phyloP scores from a whole-genome alignment of 1,140 invertebrate species.

The Brachionus rotundiformis region DNA sequence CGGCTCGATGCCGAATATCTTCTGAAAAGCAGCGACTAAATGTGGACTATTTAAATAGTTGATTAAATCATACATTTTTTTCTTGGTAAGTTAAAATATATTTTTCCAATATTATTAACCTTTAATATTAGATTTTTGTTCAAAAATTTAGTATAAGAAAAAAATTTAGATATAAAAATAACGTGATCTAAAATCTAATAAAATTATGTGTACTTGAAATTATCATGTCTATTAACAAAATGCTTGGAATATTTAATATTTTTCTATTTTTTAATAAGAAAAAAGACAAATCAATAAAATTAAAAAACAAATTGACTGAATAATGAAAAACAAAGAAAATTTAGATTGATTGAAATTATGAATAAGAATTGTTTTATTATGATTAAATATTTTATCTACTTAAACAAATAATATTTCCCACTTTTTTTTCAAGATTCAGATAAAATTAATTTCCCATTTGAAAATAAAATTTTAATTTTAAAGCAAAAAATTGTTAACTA shows the following conservation, averaged over 20 bases:
- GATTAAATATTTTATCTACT: too few species aligned
- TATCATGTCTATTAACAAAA: background rate
- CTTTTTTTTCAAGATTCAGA: too few species aligned
- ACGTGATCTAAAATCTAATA: background rate
- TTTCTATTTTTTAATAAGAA: background rate
- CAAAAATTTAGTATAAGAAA: background rate
- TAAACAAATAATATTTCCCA: too few species aligned
- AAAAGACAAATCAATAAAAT: background rate
- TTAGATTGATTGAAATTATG: background rate
- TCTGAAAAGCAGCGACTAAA: slow-evolving; percentile 48
- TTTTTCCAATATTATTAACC: background rate
- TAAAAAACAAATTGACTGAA: background rate
- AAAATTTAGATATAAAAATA: background rate
- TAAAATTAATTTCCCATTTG: too few species aligned
- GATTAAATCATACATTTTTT: slow-evolving; percentile 6
- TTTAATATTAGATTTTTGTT: background rate
- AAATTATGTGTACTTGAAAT: background rate
- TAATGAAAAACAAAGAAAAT: background rate
- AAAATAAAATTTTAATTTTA: too few species aligned
- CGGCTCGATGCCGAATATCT: slow-evolving; percentile 38
- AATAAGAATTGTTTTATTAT: too few species aligned
- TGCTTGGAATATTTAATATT: background rate
- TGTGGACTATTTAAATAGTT: slow-evolving; percentile 37
- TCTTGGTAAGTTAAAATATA: background rate
- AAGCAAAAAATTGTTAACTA: too few species aligned